A percentile compares a stretch with the other conserved stretches of the same genome.
Evolutionary conservation across 1,140 invertebrate genomes (phyloP).

Genomic region (Magallana ariakensis): DNA sequence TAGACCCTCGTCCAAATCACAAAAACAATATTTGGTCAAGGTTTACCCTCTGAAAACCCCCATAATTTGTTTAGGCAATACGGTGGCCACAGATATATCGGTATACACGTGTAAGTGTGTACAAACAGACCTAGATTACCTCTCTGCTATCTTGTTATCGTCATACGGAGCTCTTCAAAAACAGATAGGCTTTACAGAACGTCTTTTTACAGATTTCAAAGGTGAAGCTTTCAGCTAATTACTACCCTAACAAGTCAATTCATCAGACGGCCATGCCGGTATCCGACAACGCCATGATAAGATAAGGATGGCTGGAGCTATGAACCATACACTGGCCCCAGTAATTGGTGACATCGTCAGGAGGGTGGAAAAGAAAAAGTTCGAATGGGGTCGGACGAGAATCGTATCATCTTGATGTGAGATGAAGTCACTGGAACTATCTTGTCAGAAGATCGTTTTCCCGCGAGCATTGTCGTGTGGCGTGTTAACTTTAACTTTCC

Average conservation of each 20-base stretch:
- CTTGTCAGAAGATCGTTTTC: constrained; percentile 21
- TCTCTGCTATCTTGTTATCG: background rate
- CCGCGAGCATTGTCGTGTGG: constrained; percentile 26
- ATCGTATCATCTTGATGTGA: constrained; percentile 13
- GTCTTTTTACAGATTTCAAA: constrained; percentile 8
- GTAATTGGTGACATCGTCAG: background rate
- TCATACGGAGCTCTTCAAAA: background rate
- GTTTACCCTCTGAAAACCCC: background rate
- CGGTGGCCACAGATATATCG: background rate
- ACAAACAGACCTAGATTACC: constrained; percentile 4
- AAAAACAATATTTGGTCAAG: constrained; percentile 38
- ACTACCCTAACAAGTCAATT: constrained; percentile 32
- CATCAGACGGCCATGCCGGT: constrained; percentile 4
- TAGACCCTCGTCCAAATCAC: constrained; percentile 4
- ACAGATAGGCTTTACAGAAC: background rate
- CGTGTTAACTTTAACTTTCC: constrained; percentile 16
- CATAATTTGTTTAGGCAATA: constrained; percentile 27
- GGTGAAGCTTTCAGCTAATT: constrained; percentile 26
- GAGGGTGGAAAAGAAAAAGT: background rate
- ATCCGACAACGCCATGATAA: background rate
- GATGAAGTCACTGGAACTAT: constrained; percentile 24
- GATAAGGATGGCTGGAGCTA: background rate
- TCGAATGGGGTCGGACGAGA: constrained; percentile 6
- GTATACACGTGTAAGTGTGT: constrained; percentile 8
- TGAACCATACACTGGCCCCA: background rate